phyloP scores from a whole-genome alignment of 2,797 vertebrate species.

The Myiotriccus ornatus region DNA sequence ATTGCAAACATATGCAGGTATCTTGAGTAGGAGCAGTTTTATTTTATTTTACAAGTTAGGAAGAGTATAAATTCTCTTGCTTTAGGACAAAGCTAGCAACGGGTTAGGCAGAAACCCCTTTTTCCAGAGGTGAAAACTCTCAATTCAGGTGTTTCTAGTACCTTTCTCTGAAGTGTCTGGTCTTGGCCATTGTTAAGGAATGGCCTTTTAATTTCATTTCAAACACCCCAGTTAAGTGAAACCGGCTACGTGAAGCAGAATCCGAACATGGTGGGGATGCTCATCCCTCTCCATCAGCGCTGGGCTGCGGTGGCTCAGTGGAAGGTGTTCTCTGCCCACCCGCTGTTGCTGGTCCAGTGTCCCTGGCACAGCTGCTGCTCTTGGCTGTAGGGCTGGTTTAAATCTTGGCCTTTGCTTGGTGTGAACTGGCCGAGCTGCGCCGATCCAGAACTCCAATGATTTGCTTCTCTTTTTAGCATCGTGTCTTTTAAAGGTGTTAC shows the following conservation, averaged over 20 bases:
- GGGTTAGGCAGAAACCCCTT: not conserved
- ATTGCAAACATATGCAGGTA: not conserved
- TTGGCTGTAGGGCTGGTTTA: not conserved
- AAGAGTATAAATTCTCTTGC: not conserved
- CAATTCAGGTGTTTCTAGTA: not conserved
- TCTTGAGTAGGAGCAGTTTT: not conserved
- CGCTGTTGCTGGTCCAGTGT: not conserved
- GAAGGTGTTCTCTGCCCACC: not conserved
- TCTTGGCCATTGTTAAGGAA: not conserved
- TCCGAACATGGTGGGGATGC: rapidly evolving
- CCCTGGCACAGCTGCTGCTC: not conserved
- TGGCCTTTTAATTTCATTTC: not conserved
- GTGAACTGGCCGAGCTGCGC: not conserved
- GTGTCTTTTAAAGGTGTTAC: constrained; percentile 27
- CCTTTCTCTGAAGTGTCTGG: not conserved
- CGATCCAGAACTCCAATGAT: constrained; percentile 65
- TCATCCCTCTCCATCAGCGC: rapidly evolving
- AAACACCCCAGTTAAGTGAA: not conserved
- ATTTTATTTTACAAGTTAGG: not conserved
- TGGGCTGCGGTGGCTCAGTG: not conserved
- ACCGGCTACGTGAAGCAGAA: not conserved
- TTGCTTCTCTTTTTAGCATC: constrained; percentile 70
- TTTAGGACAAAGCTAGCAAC: not conserved
- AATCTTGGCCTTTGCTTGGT: not conserved
- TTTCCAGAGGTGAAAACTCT: not conserved